A percentile compares a stretch with the other conserved stretches of the same genome.
Conservation (phyloP, 1,140 invertebrate genomes). For the Ptiloglossa arizonensis region DNA sequence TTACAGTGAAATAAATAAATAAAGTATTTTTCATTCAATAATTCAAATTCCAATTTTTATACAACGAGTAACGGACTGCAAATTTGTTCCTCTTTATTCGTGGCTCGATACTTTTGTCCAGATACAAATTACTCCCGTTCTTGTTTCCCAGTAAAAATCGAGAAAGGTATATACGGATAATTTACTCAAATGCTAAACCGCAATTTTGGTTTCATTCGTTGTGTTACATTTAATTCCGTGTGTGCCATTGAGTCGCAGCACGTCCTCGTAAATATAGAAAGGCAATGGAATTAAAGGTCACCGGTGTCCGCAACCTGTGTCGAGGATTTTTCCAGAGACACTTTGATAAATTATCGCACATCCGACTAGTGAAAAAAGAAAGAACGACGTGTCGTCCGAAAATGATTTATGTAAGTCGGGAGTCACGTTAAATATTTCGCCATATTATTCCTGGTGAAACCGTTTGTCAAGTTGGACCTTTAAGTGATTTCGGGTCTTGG, state of each 20-base stretch:
- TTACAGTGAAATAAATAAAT: too few species aligned
- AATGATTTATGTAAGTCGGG: constrained; percentile 46
- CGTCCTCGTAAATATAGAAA: constrained; percentile 18
- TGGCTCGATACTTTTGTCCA: too few species aligned
- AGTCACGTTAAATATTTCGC: neutral
- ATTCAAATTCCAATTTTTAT: too few species aligned
- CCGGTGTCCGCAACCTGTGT: neutral
- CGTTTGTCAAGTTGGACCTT: neutral
- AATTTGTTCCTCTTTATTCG: too few species aligned
- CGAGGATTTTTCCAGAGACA: constrained; percentile 20
- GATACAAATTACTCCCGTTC: too few species aligned
- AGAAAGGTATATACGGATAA: too few species aligned
- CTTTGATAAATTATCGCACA: constrained; percentile 36
- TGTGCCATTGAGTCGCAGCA: too few species aligned
- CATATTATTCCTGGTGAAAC: neutral
- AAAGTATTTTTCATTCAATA: too few species aligned
- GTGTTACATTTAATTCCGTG: neutral
- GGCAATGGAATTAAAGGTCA: neutral
- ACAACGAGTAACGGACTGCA: too few species aligned
- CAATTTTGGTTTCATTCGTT: too few species aligned
- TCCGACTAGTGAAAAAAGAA: neutral
- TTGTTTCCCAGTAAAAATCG: too few species aligned
- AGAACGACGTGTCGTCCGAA: neutral
- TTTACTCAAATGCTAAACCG: too few species aligned
- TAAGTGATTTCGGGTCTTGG: neutral